Base-by-base conservation (phyloP, 1,140 invertebrate species). In the Streblospio benedicti region DNA sequence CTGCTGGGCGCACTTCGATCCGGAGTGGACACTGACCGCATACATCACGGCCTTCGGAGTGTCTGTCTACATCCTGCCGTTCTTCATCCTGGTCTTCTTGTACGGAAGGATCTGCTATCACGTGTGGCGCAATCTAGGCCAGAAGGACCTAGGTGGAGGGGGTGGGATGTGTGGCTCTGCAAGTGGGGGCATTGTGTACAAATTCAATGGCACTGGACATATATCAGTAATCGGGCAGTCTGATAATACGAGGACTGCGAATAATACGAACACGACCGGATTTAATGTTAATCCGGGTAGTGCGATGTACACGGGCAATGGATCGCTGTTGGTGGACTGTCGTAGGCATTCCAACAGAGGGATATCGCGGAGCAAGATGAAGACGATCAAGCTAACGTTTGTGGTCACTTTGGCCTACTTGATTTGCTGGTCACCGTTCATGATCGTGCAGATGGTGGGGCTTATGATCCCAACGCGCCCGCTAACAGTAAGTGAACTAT, bases 391-490 rank as follows among this genome's bases (percentile, higher is more conserved):
- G 58, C 62, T 80, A 54, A 77, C 75, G n/a, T 69, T 79, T 44
- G 75, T 71, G 25, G 77, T 80, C 12, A 77, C 78, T 30, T 47
- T 76, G 16, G 72, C 75, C 16, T 89, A 88, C 72, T 81, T 86
- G 23, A 76, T 84, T 20, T 87, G 86, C 60, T 87, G 85, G 64
- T 81, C 81, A 25, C 88, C 87, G 2, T 90, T 88, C 70, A 83
- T 81, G 65, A 68, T 81, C 28, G 79, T 79, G 5, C 83, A 84
- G 59, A 53, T 74, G 1, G 71, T 67, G 69, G 72, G 72, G 43
- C 71, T n/a, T 74, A 65, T 55, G 69, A 74, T 44, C 62, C 59
- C 18, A 31, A 35, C 0, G 66, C 64, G 4, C 61, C 67, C 20
- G 53, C 55, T 28, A 59, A 64, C 43, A 67, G 69, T 71, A 61